Evolutionary conservation across 2,888 invertebrate species (phyloP).

Genomic region (Drosophila pseudotalamancana): DNA sequence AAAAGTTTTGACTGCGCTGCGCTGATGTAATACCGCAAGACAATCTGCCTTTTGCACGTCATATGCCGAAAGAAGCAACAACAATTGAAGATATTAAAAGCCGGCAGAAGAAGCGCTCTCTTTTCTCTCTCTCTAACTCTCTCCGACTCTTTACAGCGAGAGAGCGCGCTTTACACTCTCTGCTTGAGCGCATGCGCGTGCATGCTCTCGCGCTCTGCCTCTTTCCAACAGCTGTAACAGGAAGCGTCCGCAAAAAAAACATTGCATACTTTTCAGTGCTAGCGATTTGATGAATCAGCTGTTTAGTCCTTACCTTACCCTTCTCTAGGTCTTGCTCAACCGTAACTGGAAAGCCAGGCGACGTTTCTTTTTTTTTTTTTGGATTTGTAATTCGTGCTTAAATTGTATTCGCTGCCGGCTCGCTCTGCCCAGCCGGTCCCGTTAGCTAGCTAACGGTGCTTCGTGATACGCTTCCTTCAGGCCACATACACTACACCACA

Average conservation of each 20-base stretch:
- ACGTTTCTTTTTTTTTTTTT: slow-evolving; percentile 14
- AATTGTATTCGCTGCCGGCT: slow-evolving; percentile 40
- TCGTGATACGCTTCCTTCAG: slow-evolving; percentile 36
- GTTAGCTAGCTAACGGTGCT: slow-evolving; percentile 12
- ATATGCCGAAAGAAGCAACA: slow-evolving; percentile 47
- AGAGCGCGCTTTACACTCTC: not conserved
- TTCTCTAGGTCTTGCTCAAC: not conserved
- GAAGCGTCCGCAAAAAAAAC: slow-evolving; percentile 36
- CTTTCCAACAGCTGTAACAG: slow-evolving; percentile 51
- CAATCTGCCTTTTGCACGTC: slow-evolving; percentile 70
- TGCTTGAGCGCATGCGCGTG: slow-evolving; percentile 14
- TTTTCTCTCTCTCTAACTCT: not conserved
- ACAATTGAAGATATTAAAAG: slow-evolving; percentile 57
- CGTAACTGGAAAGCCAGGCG: slow-evolving; percentile 37
- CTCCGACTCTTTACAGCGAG: slow-evolving; percentile 19
- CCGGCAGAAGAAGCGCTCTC: slow-evolving; percentile 48
- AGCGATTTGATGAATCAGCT: slow-evolving; percentile 68
- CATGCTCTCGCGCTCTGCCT: slow-evolving; percentile 3
- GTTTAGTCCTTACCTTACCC: slow-evolving; percentile 33
- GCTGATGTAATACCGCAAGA: slow-evolving; percentile 79
- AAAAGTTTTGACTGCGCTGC: slow-evolving; percentile 67
- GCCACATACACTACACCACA: slow-evolving; percentile 69
- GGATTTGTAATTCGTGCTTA: slow-evolving; percentile 32
- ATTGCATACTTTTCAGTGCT: slow-evolving; percentile 24
- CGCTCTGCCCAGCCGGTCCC: slow-evolving; percentile 39